Base-by-base conservation (phyloP, 2,888 invertebrate genomes). In the Iphiclides podalirius region DNA sequence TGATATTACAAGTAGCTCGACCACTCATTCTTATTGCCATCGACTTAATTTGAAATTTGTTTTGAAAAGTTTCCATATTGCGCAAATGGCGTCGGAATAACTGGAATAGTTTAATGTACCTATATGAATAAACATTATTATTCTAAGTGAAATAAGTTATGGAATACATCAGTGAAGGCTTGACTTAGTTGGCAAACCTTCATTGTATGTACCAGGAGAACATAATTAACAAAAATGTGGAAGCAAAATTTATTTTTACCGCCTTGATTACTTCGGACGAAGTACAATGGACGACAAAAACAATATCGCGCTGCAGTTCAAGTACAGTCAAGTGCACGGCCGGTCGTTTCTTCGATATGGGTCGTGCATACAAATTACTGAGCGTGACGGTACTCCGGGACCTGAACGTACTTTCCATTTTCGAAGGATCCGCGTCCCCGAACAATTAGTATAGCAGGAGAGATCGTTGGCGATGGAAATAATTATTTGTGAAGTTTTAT, bases 271-370 rank as follows among this genome's bases (percentile, higher is more conserved):
- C n/a, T n/a, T n/a, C n/a, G n/a, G n/a, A n/a, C n/a, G n/a, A n/a
- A n/a, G n/a, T n/a, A n/a, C n/a, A n/a, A n/a, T n/a, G n/a, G n/a
- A n/a, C n/a, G n/a, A n/a, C n/a, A n/a, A n/a, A n/a, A n/a, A n/a
- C n/a, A n/a, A n/a, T n/a, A n/a, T n/a, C n/a, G n/a, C 8, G 13
- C 1, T 28, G 28, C 23, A 39, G 39, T 39, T 39, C 35, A 43
- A 43, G 43, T 43, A 35, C 43, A 43, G 26, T 39, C 35, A 43
- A 43, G 43, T 43, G 43, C 43, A 43, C 26, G 14, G 42, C 13
- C 43, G 35, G 35, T 34, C 35, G n/a, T 17, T n/a, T 6, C 1
- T 2, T 1, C 11, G n/a, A 15, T 23, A 23, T 8, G 2, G 15
- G 11, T 15, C n/a, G 23, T 23, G 43, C 43, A 43, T 43, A 43